phyloP scores from a whole-genome alignment of 2,113 vertebrate genomes.

The Leucosticte australis region DNA sequence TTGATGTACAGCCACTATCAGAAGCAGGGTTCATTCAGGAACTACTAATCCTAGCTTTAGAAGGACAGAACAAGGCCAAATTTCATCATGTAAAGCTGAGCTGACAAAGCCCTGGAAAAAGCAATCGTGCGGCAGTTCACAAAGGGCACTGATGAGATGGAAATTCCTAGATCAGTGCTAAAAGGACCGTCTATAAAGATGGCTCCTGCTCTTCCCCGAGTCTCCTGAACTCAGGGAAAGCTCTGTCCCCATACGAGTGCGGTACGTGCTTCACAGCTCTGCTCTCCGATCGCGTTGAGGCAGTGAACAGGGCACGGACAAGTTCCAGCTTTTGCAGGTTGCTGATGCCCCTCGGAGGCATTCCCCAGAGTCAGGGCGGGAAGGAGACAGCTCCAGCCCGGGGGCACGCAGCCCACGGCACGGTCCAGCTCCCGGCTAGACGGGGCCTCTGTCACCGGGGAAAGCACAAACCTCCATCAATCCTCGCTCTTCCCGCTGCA shows the following conservation, averaged over 20 bases:
- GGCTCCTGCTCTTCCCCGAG: background rate
- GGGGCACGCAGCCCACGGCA: background rate
- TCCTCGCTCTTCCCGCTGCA: background rate
- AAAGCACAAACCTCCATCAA: background rate
- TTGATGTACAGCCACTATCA: background rate
- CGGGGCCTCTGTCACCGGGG: background rate
- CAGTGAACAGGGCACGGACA: background rate
- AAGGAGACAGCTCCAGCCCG: background rate
- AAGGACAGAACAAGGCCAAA: background rate
- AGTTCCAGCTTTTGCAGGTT: background rate
- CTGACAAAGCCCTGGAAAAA: background rate
- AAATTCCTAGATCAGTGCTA: background rate
- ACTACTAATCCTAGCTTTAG: background rate
- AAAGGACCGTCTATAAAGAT: background rate
- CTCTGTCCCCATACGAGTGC: background rate
- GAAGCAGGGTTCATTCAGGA: background rate
- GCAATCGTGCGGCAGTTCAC: background rate
- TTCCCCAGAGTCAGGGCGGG: fast-evolving
- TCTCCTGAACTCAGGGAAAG: background rate
- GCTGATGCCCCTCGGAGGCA: background rate
- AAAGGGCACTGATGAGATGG: background rate
- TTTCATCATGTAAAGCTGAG: background rate
- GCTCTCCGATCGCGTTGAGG: background rate
- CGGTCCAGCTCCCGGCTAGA: background rate
- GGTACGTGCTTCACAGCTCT: fast-evolving